These are phyloP conservation scores for Frieseomelitta varia DNA, from an alignment of 1,140 invertebrate species.

Conservation along the genomic window DNA sequence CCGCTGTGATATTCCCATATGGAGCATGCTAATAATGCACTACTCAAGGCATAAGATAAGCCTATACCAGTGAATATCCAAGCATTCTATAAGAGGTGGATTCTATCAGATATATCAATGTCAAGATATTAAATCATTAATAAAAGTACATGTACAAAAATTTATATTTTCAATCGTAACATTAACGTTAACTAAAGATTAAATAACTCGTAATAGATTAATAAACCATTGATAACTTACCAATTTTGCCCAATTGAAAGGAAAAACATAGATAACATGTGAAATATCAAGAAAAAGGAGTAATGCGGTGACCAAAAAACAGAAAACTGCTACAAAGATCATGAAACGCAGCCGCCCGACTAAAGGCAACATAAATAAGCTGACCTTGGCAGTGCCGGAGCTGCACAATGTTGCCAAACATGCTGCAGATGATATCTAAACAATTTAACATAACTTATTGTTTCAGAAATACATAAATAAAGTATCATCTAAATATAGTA, in stretches of 20 bases:
- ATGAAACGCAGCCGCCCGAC: slow-evolving; percentile 87
- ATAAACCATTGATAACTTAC: slow-evolving; percentile 82
- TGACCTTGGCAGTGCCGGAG: slow-evolving; percentile 89
- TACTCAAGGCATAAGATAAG: slow-evolving; percentile 76
- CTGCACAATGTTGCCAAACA: slow-evolving; percentile 89
- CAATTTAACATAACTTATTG: slow-evolving; percentile 27
- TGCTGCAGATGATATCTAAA: slow-evolving; percentile 88
- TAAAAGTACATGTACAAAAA: slow-evolving; percentile 14
- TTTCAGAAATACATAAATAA: not conserved
- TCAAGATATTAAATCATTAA: slow-evolving; percentile 22
- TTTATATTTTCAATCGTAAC: not conserved
- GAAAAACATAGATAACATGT: slow-evolving; percentile 90
- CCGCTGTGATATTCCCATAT: slow-evolving; percentile 79
- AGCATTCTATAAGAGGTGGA: slow-evolving; percentile 75
- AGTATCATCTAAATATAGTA: slow-evolving; percentile 21
- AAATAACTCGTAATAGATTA: not conserved
- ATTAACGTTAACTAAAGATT: not conserved
- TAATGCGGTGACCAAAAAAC: slow-evolving; percentile 89
- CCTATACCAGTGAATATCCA: slow-evolving; percentile 80
- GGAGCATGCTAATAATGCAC: slow-evolving; percentile 76
- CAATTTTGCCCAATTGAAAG: slow-evolving; percentile 91
- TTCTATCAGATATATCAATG: slow-evolving; percentile 54
- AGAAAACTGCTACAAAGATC: slow-evolving; percentile 91
- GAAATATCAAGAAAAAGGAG: slow-evolving; percentile 93
- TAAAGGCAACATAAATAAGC: slow-evolving; percentile 89